Evolutionary conservation across 2,888 invertebrate genomes (phyloP).

Genomic region (Phlogophora meticulosa): DNA sequence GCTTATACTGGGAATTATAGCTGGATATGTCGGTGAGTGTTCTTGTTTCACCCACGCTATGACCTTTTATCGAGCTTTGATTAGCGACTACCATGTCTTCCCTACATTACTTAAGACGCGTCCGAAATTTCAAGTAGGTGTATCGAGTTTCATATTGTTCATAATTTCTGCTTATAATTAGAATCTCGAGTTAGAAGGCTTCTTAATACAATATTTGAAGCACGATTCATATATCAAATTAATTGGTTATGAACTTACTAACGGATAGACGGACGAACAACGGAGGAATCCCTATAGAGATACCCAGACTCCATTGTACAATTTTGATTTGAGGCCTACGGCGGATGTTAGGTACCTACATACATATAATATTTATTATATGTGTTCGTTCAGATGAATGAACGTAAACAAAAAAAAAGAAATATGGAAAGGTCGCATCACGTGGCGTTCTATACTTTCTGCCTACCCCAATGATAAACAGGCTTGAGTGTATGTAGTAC

Average conservation of each 20-base stretch:
- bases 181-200: constrained; percentile 2
- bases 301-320: not conserved
- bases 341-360: too few species aligned
- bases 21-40: too few species aligned
- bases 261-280: not conserved
- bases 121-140: constrained; percentile 21
- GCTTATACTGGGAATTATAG: too few species aligned
- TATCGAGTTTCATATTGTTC: constrained; percentile 13
- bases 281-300: not conserved
- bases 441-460: too few species aligned
- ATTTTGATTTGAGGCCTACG: not conserved
- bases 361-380: too few species aligned
- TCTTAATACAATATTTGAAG: constrained; percentile 3
- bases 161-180: constrained; percentile 19
- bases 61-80: constrained; percentile 10
- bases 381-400: too few species aligned
- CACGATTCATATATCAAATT: not conserved
- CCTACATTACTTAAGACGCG: constrained; percentile 2
- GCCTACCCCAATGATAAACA: too few species aligned
- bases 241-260: not conserved
- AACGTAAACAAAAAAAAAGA: too few species aligned
- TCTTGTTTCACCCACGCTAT: constrained; percentile 1
- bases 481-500: too few species aligned
- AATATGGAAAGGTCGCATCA: too few species aligned
- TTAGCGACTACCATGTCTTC: not conserved